Conservation (phyloP, 2,888 invertebrate species). For the Chymomyza fuscimana region DNA sequence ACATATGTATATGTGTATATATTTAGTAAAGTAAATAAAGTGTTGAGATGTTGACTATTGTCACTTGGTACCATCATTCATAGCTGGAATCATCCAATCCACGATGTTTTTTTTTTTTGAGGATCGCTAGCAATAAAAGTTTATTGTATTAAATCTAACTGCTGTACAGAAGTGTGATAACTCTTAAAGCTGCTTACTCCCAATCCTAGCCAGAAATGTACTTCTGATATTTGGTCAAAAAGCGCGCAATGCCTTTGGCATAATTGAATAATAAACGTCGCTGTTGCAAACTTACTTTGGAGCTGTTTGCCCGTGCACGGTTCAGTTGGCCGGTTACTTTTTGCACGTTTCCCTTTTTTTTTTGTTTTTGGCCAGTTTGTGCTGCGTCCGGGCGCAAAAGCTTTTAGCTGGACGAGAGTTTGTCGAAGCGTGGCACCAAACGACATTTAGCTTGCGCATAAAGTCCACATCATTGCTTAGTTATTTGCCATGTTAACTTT, state of each 20-base stretch:
- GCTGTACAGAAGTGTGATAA: not conserved
- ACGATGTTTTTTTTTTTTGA: too few species aligned
- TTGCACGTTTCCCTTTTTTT: not conserved
- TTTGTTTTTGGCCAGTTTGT: slow-evolving; percentile 17
- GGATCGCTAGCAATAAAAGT: too few species aligned
- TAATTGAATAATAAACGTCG: slow-evolving; percentile 58
- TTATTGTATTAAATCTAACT: too few species aligned
- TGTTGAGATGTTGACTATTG: too few species aligned
- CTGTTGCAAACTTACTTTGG: slow-evolving; percentile 44
- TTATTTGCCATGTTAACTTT: slow-evolving; percentile 66
- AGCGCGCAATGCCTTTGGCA: slow-evolving; percentile 17
- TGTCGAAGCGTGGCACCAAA: slow-evolving; percentile 50
- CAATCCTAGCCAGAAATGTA: not conserved
- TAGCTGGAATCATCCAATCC: too few species aligned
- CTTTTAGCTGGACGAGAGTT: slow-evolving; percentile 3
- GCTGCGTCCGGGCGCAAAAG: not conserved
- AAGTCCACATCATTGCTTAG: slow-evolving; percentile 61
- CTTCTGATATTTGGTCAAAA: not conserved
- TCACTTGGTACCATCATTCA: too few species aligned
- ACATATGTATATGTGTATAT: too few species aligned
- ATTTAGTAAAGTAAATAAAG: too few species aligned
- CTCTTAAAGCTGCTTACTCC: not conserved
- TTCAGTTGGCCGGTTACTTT: slow-evolving; percentile 48
- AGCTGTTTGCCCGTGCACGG: slow-evolving; percentile 25
- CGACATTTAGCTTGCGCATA: slow-evolving; percentile 68